These are phyloP conservation scores for Atopsyche davidsoni DNA, from an alignment of 1,140 invertebrate genomes.

Conservation along the genomic window DNA sequence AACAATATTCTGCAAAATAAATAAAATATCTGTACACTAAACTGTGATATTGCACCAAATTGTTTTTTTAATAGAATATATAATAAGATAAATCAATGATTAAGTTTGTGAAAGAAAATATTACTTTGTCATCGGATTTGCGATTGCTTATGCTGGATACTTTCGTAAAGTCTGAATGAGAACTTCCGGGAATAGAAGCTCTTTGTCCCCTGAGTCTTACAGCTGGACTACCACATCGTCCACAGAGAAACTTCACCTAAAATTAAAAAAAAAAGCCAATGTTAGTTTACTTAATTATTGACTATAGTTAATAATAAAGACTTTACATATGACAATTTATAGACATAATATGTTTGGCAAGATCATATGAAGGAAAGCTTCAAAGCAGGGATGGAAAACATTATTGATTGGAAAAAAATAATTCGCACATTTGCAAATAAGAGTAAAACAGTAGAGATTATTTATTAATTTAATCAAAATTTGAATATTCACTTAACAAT, in stretches of 20 bases:
- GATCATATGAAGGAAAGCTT: background rate
- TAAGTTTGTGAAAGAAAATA: too few species aligned
- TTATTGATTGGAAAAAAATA: too few species aligned
- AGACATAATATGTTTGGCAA: background rate
- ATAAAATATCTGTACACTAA: too few species aligned
- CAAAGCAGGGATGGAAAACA: too few species aligned
- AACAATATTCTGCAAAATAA: constrained; percentile 12
- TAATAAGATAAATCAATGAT: too few species aligned
- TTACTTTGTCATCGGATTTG: constrained; percentile 12
- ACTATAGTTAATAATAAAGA: background rate
- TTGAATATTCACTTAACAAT: too few species aligned
- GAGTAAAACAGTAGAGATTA: too few species aligned
- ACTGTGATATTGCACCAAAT: too few species aligned
- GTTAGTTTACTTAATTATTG: background rate
- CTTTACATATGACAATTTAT: background rate
- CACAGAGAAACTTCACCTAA: constrained; percentile 64
- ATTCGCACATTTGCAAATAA: too few species aligned
- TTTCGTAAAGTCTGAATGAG: constrained; percentile 11
- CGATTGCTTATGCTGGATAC: constrained; percentile 5
- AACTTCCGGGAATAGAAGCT: constrained; percentile 31
- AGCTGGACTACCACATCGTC: constrained; percentile 64
- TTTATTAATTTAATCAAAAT: too few species aligned
- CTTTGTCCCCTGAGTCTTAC: constrained; percentile 53
- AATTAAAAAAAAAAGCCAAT: constrained; percentile 4
- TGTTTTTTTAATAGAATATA: too few species aligned